Conservation (phyloP, 2,888 invertebrate genomes). For the Campoplex nolae region DNA sequence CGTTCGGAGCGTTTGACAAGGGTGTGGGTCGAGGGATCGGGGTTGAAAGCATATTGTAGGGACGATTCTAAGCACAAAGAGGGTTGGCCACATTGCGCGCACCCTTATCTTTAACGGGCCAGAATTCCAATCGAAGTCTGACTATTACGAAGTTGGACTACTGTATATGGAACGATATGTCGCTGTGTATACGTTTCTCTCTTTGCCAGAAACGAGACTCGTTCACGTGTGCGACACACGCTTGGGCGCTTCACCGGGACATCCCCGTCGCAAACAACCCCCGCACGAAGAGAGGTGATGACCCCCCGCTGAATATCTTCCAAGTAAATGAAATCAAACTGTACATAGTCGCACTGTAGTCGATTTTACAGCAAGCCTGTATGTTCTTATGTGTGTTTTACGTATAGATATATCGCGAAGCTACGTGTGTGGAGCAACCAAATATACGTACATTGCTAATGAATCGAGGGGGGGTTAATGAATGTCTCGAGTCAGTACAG, state of each 20-base stretch:
- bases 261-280: slow-evolving; percentile 30
- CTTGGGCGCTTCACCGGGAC: slow-evolving; percentile 4
- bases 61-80: slow-evolving; percentile 71
- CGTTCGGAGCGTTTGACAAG: slow-evolving; percentile 55
- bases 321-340: slow-evolving; percentile 46
- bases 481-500: slow-evolving; percentile 70
- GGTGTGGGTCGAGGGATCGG: slow-evolving; percentile 51
- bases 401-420: background rate
- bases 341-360: background rate
- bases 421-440: slow-evolving; percentile 28
- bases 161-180: slow-evolving; percentile 40
- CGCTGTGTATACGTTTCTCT: background rate
- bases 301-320: slow-evolving; percentile 42
- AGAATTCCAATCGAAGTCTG: slow-evolving; percentile 79
- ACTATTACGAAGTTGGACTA: slow-evolving; percentile 59
- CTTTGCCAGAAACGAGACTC: slow-evolving; percentile 19
- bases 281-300: slow-evolving; percentile 17
- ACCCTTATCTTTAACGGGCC: slow-evolving; percentile 81
- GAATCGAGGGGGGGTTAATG: slow-evolving; percentile 76
- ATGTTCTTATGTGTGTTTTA: background rate
- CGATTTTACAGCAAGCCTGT: background rate
- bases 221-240: slow-evolving; percentile 41
- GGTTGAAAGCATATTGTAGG: slow-evolving; percentile 76
- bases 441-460: slow-evolving; percentile 71
- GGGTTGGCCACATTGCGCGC: slow-evolving; percentile 68